Percentiles rank a stretch among this genome's conserved stretches.
Evolutionary conservation across 2,113 vertebrate genomes (phyloP).

Genomic region (Dinomys branickii): DNA sequence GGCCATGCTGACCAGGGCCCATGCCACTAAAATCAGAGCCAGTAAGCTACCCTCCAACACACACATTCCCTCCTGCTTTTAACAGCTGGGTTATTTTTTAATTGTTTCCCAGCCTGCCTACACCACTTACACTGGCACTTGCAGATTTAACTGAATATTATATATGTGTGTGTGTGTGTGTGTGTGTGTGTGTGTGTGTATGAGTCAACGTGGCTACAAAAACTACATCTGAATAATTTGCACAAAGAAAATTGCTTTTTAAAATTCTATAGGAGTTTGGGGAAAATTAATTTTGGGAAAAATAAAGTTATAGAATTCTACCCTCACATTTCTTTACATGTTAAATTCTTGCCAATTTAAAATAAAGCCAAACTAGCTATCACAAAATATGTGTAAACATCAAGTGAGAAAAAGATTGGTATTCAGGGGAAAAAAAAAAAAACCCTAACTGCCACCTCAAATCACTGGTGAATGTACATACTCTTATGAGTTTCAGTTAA

Average conservation of each 20-base stretch:
- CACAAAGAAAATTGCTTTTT: neutral
- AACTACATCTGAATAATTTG: constrained; percentile 26
- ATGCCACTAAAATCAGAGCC: neutral
- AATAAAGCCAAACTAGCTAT: constrained; percentile 34
- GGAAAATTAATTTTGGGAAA: neutral
- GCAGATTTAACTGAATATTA: neutral
- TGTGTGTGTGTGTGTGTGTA: too few species aligned
- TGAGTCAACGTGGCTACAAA: neutral
- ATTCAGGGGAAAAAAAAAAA: neutral
- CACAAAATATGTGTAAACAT: constrained; percentile 10
- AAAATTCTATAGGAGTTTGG: neutral
- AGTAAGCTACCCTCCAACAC: neutral
- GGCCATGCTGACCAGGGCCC: neutral
- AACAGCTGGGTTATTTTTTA: neutral
- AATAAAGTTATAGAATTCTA: constrained; percentile 30
- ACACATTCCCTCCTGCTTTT: neutral
- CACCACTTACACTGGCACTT: neutral
- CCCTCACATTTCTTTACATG: neutral
- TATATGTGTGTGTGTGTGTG: too few species aligned
- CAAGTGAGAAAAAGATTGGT: neutral
- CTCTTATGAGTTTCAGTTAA: neutral
- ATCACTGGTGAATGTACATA: neutral
- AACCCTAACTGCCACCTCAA: neutral
- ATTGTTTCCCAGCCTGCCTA: neutral
- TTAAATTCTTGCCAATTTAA: neutral